Evolutionary conservation across 2,797 vertebrate species (phyloP).

Genomic region (Cossypha niveicapilla): DNA sequence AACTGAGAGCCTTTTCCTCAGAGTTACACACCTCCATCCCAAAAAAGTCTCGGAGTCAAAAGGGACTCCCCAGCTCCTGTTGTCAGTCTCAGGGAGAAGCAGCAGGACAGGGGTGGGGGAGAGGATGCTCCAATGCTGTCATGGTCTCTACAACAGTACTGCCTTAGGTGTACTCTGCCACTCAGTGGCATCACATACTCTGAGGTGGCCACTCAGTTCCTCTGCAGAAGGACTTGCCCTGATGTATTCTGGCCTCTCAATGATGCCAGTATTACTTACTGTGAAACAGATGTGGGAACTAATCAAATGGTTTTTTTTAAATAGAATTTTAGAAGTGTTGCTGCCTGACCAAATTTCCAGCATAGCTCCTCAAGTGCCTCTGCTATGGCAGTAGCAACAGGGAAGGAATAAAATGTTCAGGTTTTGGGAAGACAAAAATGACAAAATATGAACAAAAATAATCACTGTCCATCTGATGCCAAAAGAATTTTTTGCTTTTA

Average conservation of each 20-base stretch:
- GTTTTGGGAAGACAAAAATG: background rate
- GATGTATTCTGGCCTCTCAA: background rate
- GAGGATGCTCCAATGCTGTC: background rate
- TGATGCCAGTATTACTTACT: background rate
- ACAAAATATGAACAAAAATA: background rate
- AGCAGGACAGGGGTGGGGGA: background rate
- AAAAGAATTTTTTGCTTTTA: background rate
- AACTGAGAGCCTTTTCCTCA: background rate
- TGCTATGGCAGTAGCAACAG: background rate
- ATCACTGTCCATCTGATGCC: background rate
- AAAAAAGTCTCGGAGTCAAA: background rate
- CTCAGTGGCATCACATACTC: too few species aligned
- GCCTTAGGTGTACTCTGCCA: background rate
- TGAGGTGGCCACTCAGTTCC: background rate
- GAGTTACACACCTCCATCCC: background rate
- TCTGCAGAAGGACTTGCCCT: background rate
- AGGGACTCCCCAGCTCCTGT: background rate
- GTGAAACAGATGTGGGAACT: background rate
- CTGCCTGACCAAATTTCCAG: background rate
- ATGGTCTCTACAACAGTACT: background rate
- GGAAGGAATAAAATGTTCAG: background rate
- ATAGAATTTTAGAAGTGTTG: background rate
- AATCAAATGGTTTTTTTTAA: background rate
- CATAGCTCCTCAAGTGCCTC: background rate
- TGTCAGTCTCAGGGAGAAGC: background rate